These are phyloP conservation scores for Epinotia demarniana DNA, from an alignment of 2,888 invertebrate species.

Conservation along the genomic window DNA sequence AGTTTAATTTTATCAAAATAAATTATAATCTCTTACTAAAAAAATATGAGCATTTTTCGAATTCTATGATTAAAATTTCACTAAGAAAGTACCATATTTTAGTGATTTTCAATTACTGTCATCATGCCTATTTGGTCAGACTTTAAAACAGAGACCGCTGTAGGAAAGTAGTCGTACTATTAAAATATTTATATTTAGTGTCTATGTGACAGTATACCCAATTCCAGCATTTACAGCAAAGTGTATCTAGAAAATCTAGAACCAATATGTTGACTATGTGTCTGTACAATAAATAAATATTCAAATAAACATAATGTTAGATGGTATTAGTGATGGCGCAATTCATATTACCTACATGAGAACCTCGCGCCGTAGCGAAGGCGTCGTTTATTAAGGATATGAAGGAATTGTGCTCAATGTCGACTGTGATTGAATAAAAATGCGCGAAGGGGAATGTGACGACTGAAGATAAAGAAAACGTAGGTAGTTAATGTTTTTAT, in stretches of 20 bases:
- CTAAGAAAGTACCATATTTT: no score
- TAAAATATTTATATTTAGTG: not conserved
- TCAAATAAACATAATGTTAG: not conserved
- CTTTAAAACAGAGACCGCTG: not conserved
- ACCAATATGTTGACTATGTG: not conserved
- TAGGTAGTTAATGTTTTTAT: constrained; percentile 1
- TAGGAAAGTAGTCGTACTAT: not conserved
- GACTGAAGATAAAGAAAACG: not conserved
- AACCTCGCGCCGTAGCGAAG: not conserved
- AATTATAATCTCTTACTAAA: no score
- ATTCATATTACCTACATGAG: not conserved
- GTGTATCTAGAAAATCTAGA: not conserved
- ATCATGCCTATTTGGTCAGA: not conserved
- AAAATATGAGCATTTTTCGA: no score
- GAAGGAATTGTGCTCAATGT: constrained; percentile 16
- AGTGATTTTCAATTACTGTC: no score
- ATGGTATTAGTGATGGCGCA: not conserved
- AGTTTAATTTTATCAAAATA: no score
- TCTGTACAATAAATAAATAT: not conserved
- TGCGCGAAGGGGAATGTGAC: constrained; percentile 1
- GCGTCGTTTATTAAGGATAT: not conserved
- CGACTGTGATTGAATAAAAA: constrained; percentile 20
- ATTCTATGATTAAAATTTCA: no score
- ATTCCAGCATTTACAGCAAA: no score
- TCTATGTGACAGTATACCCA: not conserved